Percentiles rank a stretch among this genome's conserved stretches.
These are phyloP conservation scores for Drosophila setifemur DNA, from an alignment of 1,140 invertebrate species.

Conservation along the genomic window DNA sequence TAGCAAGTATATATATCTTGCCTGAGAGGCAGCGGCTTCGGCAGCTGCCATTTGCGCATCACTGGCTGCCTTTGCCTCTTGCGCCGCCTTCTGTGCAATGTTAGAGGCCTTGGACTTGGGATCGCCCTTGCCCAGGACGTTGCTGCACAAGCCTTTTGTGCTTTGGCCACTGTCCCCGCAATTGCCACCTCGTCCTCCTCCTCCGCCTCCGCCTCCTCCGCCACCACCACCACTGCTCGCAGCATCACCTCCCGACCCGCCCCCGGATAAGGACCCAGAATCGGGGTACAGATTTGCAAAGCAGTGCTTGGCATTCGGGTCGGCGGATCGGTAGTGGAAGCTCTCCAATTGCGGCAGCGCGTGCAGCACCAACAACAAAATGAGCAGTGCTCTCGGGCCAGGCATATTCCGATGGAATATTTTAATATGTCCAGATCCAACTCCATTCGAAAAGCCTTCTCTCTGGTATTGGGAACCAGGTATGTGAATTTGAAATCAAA, in stretches of 20 bases:
- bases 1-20: too few relatives aligned
- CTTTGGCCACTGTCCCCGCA: neutral
- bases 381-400: conserved; percentile 2
- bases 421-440: neutral
- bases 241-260: neutral
- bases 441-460: neutral
- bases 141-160: too few relatives aligned
- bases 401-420: conserved; percentile 34
- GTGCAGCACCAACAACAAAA: conserved; percentile 6
- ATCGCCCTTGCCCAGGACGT: conserved; percentile 9
- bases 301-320: neutral
- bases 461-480: neutral
- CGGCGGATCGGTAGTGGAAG: conserved; percentile 1
- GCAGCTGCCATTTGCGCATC: conserved; percentile 87
- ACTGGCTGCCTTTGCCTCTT: conserved; percentile 86
- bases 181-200: neutral
- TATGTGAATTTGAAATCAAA: too few relatives aligned
- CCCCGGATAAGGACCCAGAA: neutral
- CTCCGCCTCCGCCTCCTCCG: conserved; percentile 3
- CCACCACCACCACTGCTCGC: neutral
- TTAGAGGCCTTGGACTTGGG: conserved; percentile 83
- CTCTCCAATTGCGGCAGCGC: conserved; percentile 20
- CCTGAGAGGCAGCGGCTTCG: conserved; percentile 85
- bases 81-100: conserved; percentile 86
- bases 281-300: conserved; percentile 17